Evolutionary conservation across 1,140 invertebrate species (phyloP).

Genomic region (Lucilia sericata): DNA sequence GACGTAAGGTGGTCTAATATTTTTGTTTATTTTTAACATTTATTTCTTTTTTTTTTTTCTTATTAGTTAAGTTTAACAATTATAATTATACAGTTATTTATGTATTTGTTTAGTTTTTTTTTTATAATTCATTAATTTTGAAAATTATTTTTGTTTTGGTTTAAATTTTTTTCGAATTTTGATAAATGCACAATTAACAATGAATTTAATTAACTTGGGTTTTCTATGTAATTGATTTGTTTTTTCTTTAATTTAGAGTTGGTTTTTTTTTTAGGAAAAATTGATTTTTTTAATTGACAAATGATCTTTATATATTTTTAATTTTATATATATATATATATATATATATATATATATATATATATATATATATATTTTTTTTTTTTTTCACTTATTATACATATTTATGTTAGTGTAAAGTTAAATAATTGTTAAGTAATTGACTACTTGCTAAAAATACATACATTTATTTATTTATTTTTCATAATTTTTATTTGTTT

Average conservation of each 20-base stretch:
- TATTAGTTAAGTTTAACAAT: background rate
- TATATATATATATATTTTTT: no score
- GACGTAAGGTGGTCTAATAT: no score
- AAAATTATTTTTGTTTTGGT: background rate
- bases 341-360: no score
- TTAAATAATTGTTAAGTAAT: constrained; percentile 39
- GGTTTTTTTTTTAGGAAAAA: constrained; percentile 2
- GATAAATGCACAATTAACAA: constrained; percentile 13
- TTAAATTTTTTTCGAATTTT: background rate
- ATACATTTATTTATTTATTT: constrained; percentile 8
- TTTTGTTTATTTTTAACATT: no score
- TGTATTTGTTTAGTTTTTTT: background rate
- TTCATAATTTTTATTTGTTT: background rate
- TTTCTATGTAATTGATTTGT: constrained; percentile 21
- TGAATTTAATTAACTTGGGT: constrained; percentile 14
- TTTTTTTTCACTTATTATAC: background rate
- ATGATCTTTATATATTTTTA: background rate
- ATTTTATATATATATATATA: background rate
- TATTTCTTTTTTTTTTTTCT: no score
- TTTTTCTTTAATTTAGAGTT: background rate
- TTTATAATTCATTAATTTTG: background rate
- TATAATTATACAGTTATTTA: background rate
- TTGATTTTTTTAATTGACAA: constrained; percentile 28
- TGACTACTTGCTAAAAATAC: constrained; percentile 36
- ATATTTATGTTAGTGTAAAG: background rate